phyloP scores from a whole-genome alignment of 2,888 invertebrate species.

The Heliconius ethilla region DNA sequence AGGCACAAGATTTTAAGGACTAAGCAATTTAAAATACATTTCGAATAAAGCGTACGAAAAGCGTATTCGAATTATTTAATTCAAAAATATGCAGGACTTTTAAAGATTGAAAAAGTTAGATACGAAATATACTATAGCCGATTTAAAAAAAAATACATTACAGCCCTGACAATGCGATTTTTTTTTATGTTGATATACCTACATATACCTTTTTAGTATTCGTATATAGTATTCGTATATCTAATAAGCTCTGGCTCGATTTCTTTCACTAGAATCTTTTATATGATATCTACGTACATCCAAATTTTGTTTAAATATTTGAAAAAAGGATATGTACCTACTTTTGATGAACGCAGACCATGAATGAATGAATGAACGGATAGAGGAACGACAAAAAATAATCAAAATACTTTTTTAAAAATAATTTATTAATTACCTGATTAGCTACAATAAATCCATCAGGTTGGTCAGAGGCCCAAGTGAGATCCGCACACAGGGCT shows the following conservation, averaged over 20 bases:
- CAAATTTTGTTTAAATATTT: background rate
- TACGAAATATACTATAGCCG: too few species aligned
- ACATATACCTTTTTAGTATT: background rate
- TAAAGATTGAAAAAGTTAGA: too few species aligned
- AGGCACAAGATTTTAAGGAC: too few species aligned
- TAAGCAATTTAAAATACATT: too few species aligned
- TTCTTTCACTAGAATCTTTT: too few species aligned
- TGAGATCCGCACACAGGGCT: conserved; percentile 80
- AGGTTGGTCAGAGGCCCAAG: conserved; percentile 76
- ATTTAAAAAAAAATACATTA: too few species aligned
- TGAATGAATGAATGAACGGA: background rate
- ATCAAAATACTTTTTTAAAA: background rate
- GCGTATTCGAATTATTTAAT: too few species aligned
- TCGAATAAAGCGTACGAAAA: too few species aligned
- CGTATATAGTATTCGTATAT: background rate
- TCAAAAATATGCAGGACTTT: too few species aligned
- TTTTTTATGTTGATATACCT: background rate
- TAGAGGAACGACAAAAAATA: background rate
- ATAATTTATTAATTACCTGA: conserved; percentile 62
- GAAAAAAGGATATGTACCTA: background rate
- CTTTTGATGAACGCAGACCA: background rate
- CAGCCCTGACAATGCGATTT: too few species aligned
- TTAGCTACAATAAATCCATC: conserved; percentile 78
- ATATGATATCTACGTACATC: background rate
- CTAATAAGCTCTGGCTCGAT: background rate